Base-by-base conservation (phyloP, 1,140 invertebrate genomes). In the Macrostomum lignano region DNA sequence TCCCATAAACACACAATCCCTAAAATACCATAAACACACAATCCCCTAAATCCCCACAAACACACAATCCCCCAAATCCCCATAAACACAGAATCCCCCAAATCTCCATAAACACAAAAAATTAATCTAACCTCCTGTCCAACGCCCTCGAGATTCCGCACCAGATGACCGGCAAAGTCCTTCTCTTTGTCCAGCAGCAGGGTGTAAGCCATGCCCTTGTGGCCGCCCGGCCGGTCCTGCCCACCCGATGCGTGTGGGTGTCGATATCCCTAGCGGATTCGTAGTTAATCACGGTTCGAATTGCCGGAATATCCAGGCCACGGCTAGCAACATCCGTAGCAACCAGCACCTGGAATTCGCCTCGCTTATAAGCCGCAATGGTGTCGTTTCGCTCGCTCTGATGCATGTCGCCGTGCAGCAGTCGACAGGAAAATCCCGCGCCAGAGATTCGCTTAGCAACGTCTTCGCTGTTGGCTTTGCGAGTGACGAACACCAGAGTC, bases 291-390 rank as follows among this genome's bases (percentile, higher is more conserved):
- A 98, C 88, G 4, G 82, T 96, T 40, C 72, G 68, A 38, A 98
- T 84, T 53, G 93, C 81, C 6, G 84, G 74, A 46, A 98, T 96
- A 57, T 98, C 88, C 42, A 96, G 63, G 58, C 88, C 88, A 36
- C 88, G 67, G n/a, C 72, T 72, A 43, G 86, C 86, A 10, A 98
- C 88, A 64, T 98, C 88, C 1, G 88, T 96, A 6, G 88, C 88
- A 11, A 96, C 77, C 15, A 94, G 55, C 38, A 88, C 73, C 38
- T 69, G 70, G 39, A 72, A 69, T 55, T 88, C 78, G 47, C 82
- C 75, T 41, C 74, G 72, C 47, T 91, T 88, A 53, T 98, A 98
- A 20, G 72, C 65, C 1, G 69, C 74, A 31, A 98, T 91, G 2
- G 93, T 77, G 59, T 84, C 77, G 54, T 93, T 96, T 47, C 91